phyloP scores from a whole-genome alignment of 2,797 vertebrate genomes.

The Dendrocincla fuliginosa region DNA sequence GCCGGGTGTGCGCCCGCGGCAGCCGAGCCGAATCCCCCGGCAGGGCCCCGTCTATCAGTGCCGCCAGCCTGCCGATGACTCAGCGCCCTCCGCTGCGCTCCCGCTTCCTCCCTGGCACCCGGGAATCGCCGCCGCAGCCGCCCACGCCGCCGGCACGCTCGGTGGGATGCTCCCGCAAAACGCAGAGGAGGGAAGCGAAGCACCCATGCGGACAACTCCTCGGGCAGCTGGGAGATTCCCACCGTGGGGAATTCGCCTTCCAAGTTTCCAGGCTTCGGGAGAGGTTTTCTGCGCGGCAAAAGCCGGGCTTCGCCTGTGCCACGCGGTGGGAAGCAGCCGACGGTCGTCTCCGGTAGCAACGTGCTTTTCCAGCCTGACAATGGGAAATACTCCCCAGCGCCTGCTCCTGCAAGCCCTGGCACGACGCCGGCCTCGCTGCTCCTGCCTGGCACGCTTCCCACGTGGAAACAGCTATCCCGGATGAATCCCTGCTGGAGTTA shows the following conservation, averaged over 20 bases:
- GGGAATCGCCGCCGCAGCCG: background rate
- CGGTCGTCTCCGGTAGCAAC: background rate
- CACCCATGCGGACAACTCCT: accelerated
- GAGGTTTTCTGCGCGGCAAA: background rate
- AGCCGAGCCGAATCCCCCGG: constrained; percentile 68
- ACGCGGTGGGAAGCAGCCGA: background rate
- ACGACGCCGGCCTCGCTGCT: background rate
- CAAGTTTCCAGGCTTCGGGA: background rate
- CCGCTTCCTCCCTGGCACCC: constrained; percentile 73
- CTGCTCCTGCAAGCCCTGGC: background rate
- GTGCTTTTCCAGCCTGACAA: accelerated
- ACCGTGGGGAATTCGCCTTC: background rate
- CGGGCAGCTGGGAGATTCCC: background rate
- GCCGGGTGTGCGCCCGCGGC: background rate
- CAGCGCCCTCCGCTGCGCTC: constrained; percentile 79
- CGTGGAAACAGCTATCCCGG: background rate
- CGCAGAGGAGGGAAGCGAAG: background rate
- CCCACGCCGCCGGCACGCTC: background rate
- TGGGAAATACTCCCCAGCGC: background rate
- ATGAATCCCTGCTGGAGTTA: background rate
- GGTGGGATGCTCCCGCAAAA: background rate
- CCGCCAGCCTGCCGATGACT: constrained; percentile 89
- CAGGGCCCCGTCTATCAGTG: constrained; percentile 89
- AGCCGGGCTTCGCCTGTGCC: background rate
- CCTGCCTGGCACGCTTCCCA: accelerated